Evolutionary conservation across 2,797 vertebrate genomes (phyloP).

Genomic region (Sebastes aleutianus): DNA sequence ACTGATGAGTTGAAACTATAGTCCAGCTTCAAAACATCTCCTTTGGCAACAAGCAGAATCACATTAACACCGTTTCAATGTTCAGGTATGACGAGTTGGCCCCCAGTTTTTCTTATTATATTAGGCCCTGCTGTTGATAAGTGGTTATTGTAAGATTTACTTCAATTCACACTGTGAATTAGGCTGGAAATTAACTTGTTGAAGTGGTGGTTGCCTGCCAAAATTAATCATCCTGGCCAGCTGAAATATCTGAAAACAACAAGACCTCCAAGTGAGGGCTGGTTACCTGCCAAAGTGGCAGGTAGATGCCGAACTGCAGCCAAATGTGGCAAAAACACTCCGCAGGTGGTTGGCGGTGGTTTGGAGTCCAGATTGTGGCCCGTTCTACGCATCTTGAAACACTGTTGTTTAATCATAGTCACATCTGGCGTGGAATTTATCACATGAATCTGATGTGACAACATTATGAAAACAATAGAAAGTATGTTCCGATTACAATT

Average conservation of each 20-base stretch:
- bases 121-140: conserved; percentile 23
- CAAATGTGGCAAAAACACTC: conserved; percentile 19
- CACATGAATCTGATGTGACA: conserved; percentile 36
- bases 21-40: conserved; percentile 38
- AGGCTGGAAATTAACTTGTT: conserved; percentile 2
- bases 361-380: conserved; percentile 12
- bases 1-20: conserved; percentile 22
- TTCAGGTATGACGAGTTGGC: neutral
- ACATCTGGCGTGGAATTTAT: conserved; percentile 14
- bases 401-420: neutral
- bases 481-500: conserved; percentile 36
- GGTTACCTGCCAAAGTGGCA: conserved; percentile 24
- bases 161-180: neutral
- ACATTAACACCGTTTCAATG: neutral
- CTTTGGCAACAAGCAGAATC: conserved; percentile 2
- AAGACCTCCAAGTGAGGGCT: neutral
- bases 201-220: conserved; percentile 1
- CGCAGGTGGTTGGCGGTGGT: neutral
- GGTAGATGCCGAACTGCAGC: conserved; percentile 4
- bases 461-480: conserved; percentile 20
- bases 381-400: conserved; percentile 3
- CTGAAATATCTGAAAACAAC: conserved; percentile 38
- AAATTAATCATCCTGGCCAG: conserved; percentile 20
- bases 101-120: neutral
- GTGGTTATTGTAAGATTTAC: conserved; percentile 18